Base-by-base conservation (phyloP, 1,140 invertebrate genomes). In the Streblospio benedicti region DNA sequence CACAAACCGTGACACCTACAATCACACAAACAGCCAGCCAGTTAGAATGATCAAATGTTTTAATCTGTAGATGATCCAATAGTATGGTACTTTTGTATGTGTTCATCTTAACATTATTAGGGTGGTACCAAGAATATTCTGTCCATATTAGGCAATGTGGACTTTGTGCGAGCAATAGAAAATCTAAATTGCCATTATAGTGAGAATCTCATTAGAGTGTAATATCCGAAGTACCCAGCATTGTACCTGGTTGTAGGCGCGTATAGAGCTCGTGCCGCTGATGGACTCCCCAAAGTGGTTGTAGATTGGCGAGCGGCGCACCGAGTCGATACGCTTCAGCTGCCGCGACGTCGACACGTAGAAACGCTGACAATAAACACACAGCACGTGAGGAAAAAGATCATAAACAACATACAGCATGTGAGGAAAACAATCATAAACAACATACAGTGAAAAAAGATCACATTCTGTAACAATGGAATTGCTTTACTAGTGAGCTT, bases 1-100 rank as follows among this genome's bases (percentile, higher is more conserved):
- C 27, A 81, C 79, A 62, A 86, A 86, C 32, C 75, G 64, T 14
- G 77, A 61, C 52, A 79, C 66, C 56, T 76, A 73, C 51, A n/a
- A n/a, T n/a, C n/a, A n/a, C n/a, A n/a, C n/a, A n/a, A n/a, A n/a
- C n/a, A n/a, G n/a, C n/a, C n/a, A n/a, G n/a, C n/a, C n/a, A n/a
- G n/a, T n/a, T n/a, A n/a, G n/a, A n/a, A n/a, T n/a, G n/a, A n/a
- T n/a, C n/a, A n/a, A n/a, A n/a, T n/a, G n/a, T n/a, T n/a, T n/a
- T n/a, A n/a, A n/a, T n/a, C n/a, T n/a, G n/a, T n/a, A n/a, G n/a
- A n/a, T n/a, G n/a, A n/a, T n/a, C n/a, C n/a, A n/a, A n/a, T n/a
- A n/a, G n/a, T n/a, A n/a, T n/a, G n/a, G n/a, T n/a, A n/a, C n/a
- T n/a, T n/a, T n/a, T n/a, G n/a, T n/a, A n/a, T n/a, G n/a, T n/a